phyloP scores from a whole-genome alignment of 1,140 invertebrate genomes.

The Pseudomyrmex dendroicus region DNA sequence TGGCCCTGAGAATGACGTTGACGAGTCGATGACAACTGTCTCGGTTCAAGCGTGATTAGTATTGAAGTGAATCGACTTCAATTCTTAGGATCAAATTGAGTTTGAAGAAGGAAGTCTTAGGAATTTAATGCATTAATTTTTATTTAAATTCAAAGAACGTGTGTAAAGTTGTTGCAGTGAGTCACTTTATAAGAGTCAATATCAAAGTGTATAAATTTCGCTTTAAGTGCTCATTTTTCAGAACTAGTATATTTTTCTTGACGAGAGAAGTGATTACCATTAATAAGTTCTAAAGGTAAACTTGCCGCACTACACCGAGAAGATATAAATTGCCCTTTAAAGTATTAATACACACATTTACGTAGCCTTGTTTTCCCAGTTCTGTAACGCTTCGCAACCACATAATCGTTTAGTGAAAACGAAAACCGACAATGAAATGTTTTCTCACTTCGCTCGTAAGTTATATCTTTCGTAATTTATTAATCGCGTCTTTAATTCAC shows the following conservation, averaged over 20 bases:
- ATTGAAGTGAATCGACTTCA: background rate
- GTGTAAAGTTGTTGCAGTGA: too few species aligned
- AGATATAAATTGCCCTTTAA: slow-evolving; percentile 25
- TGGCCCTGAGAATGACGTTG: background rate
- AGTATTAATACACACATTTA: slow-evolving; percentile 14
- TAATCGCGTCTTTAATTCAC: slow-evolving; percentile 49
- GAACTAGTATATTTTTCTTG: background rate
- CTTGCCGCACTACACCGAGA: background rate
- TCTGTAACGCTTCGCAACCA: background rate
- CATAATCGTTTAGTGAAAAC: slow-evolving; percentile 40
- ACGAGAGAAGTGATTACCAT: slow-evolving; percentile 11
- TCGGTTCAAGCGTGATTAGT: too few species aligned
- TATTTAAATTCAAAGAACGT: too few species aligned
- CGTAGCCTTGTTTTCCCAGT: background rate
- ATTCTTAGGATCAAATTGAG: too few species aligned
- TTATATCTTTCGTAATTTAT: slow-evolving; percentile 39
- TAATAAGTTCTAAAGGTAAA: slow-evolving; percentile 29
- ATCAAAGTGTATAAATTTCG: background rate
- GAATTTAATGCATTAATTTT: too few species aligned
- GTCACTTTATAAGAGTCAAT: background rate
- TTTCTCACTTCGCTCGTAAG: background rate
- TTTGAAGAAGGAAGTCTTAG: too few species aligned
- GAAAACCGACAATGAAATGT: slow-evolving; percentile 4
- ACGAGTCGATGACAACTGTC: too few species aligned
- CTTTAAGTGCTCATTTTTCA: background rate